Evolutionary conservation across 35 echinoderm and acorn worm genomes (phyloP).

Genomic region (Apostichopus parvimensis): DNA sequence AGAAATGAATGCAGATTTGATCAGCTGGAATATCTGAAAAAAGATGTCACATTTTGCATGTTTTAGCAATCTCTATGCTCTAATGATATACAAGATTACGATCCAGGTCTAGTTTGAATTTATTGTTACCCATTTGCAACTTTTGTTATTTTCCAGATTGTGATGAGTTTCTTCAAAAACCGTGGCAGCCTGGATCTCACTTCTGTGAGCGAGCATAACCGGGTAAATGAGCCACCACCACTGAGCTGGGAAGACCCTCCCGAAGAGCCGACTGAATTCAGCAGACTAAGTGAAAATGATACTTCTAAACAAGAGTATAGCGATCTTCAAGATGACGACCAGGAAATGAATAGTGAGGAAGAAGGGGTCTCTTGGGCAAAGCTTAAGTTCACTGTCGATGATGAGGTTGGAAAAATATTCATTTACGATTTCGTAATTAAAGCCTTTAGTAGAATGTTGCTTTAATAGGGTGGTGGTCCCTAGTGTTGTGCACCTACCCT

Average conservation of each 20-base stretch:
- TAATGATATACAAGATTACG: too few species aligned
- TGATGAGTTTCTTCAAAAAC: slow-evolving; percentile 13
- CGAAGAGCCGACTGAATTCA: background rate
- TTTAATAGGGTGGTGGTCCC: too few species aligned
- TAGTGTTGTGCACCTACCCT: too few species aligned
- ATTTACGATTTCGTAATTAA: too few species aligned
- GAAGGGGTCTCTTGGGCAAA: slow-evolving; percentile 28
- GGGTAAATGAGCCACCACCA: background rate
- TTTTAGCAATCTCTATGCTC: too few species aligned
- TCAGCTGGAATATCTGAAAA: too few species aligned
- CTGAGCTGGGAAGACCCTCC: background rate
- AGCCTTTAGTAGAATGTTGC: too few species aligned
- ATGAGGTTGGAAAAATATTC: background rate
- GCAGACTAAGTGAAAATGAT: background rate
- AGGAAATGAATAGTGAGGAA: background rate
- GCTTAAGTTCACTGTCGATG: slow-evolving; percentile 16
- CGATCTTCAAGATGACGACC: background rate
- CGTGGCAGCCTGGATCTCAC: slow-evolving; percentile 17
- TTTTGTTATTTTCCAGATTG: background rate
- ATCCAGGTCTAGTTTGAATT: too few species aligned
- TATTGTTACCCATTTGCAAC: too few species aligned
- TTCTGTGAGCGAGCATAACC: background rate
- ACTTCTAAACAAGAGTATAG: background rate
- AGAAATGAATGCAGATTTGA: too few species aligned
- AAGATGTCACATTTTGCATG: too few species aligned